phyloP scores from a whole-genome alignment of 2,113 vertebrate genomes.

The Psephotus haematonotus region DNA sequence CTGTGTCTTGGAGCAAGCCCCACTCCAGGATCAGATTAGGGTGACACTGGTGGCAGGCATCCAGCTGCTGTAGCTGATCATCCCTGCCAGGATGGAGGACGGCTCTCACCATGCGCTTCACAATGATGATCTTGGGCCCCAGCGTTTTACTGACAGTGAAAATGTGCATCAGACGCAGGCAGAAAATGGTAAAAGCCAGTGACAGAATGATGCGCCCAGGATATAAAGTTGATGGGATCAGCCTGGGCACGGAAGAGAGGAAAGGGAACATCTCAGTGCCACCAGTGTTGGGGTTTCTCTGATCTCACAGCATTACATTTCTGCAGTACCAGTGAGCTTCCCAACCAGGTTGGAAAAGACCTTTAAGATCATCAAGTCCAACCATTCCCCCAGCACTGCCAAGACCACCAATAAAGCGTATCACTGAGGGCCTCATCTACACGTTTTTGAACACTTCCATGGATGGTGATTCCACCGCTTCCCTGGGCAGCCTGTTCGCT shows the following conservation, averaged over 20 bases:
- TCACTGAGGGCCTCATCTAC: background rate
- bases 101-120: conserved; percentile 90
- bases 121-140: conserved; percentile 97
- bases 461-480: background rate
- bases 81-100: background rate
- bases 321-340: background rate
- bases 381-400: background rate
- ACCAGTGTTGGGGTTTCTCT: background rate
- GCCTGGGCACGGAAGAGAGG: conserved; percentile 62
- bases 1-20: background rate
- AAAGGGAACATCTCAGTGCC: background rate
- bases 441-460: background rate
- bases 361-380: background rate
- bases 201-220: conserved; percentile 88
- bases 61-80: background rate
- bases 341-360: background rate
- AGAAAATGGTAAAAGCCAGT: conserved; percentile 93
- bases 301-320: background rate
- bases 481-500: background rate
- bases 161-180: conserved; percentile 95
- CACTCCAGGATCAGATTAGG: background rate
- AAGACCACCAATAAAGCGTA: background rate
- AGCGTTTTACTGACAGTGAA: conserved; percentile 92
- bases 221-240: conserved; percentile 80
- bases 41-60: rapidly evolving